Evolutionary conservation across 2,113 vertebrate species (phyloP).

Genomic region (Ptilorrhoa leucosticta): DNA sequence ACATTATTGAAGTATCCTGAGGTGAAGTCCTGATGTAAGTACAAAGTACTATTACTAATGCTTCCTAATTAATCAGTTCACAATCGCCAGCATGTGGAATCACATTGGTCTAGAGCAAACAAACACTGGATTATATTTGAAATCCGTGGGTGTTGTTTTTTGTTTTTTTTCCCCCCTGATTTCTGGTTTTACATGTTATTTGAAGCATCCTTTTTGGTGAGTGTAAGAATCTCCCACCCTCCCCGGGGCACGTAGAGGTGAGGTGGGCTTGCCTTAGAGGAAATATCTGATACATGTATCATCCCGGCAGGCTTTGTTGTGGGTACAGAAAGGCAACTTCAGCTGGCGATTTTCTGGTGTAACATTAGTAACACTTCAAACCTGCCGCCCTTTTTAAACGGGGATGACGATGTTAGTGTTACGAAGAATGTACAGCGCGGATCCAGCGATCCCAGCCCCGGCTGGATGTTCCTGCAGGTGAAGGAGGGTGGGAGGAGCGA

Average conservation of each 20-base stretch:
- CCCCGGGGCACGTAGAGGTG: fast-evolving
- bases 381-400: fast-evolving
- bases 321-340: background rate
- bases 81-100: background rate
- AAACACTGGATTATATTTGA: background rate
- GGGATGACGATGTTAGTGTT: fast-evolving
- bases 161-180: background rate
- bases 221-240: background rate
- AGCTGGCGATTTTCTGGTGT: background rate
- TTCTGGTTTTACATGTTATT: background rate
- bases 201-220: background rate
- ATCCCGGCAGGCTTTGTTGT: background rate
- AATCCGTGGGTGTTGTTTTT: background rate
- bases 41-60: background rate
- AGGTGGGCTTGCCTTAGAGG: background rate
- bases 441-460: background rate
- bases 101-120: background rate
- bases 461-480: background rate
- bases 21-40: constrained; percentile 32
- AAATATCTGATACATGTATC: background rate
- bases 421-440: fast-evolving
- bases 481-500: background rate
- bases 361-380: background rate
- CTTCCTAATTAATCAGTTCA: background rate
- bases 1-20: constrained; percentile 44